Evolutionary conservation across 2,888 invertebrate genomes (phyloP).

Genomic region (Cheilosia variabilis): DNA sequence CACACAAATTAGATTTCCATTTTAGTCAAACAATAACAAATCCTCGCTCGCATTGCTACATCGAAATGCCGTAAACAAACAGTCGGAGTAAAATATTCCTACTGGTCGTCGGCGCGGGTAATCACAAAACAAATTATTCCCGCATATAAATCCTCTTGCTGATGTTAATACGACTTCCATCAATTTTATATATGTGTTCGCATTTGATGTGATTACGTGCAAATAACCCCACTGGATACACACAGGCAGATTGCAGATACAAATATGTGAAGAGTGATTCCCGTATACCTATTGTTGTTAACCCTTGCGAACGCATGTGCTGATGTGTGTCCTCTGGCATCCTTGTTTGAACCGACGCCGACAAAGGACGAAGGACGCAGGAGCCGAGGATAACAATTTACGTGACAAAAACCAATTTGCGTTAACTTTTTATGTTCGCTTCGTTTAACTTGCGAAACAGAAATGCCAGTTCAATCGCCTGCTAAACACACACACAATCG

Average conservation of each 20-base stretch:
- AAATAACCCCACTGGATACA: conserved; percentile 40
- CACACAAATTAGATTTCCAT: conserved; percentile 27
- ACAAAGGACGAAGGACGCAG: neutral
- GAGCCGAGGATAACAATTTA: conserved; percentile 56
- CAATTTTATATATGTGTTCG: conserved; percentile 32
- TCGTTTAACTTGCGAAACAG: conserved; percentile 52
- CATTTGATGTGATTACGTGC: conserved; percentile 64
- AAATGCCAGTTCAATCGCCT: neutral
- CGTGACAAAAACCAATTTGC: conserved; percentile 73
- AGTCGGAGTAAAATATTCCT: conserved; percentile 5
- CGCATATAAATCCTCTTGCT: conserved; percentile 37
- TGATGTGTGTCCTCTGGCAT: neutral
- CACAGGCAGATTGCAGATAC: conserved; percentile 3
- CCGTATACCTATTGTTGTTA: neutral
- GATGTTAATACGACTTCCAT: conserved; percentile 49
- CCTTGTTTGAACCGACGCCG: neutral
- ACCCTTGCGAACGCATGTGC: neutral
- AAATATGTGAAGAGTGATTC: neutral
- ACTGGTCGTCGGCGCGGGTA: conserved; percentile 19
- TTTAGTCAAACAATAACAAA: conserved; percentile 28
- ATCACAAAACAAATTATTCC: conserved; percentile 63
- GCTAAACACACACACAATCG: neutral
- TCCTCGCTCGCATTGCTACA: conserved; percentile 13
- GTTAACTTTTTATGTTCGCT: conserved; percentile 69
- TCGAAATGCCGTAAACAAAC: conserved; percentile 20